A percentile compares a stretch with the other conserved stretches of the same genome.
These are phyloP conservation scores for Polymixis lichenea DNA, from an alignment of 2,888 invertebrate genomes.

Conservation along the genomic window DNA sequence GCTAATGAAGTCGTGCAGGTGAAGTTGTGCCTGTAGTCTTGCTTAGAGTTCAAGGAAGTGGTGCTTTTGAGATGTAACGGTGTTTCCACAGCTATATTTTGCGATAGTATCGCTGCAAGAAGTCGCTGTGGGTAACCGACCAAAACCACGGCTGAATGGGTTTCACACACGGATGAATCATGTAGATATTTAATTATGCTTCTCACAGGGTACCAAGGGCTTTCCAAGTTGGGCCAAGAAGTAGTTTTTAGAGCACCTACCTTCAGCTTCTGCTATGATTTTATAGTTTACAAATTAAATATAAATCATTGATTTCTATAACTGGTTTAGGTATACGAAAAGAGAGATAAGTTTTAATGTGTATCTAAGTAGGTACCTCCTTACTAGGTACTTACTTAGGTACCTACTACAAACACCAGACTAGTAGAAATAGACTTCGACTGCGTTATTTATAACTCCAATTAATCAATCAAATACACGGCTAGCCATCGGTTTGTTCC, in stretches of 20 bases:
- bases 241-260: no score
- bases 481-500: constrained; percentile 24
- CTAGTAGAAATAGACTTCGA: constrained; percentile 1
- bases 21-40: constrained; percentile 24
- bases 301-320: not conserved
- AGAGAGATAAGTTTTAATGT: not conserved
- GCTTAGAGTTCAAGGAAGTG: constrained; percentile 16
- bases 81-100: not conserved
- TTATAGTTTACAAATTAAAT: not conserved
- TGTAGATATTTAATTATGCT: not conserved
- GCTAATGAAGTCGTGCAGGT: constrained; percentile 44
- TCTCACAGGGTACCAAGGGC: not conserved
- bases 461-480: constrained; percentile 34
- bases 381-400: not conserved
- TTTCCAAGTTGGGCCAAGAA: no score
- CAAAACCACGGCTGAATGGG: no score
- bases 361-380: no score
- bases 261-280: no score
- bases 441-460: constrained; percentile 18
- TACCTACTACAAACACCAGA: not conserved
- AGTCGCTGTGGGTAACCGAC: not conserved
- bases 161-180: not conserved
- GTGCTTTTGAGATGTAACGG: not conserved
- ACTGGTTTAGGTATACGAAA: not conserved
- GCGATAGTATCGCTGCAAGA: not conserved